These are phyloP conservation scores for Ficedula albicollis DNA, from an alignment of 2,797 vertebrate genomes.

Conservation along the genomic window DNA sequence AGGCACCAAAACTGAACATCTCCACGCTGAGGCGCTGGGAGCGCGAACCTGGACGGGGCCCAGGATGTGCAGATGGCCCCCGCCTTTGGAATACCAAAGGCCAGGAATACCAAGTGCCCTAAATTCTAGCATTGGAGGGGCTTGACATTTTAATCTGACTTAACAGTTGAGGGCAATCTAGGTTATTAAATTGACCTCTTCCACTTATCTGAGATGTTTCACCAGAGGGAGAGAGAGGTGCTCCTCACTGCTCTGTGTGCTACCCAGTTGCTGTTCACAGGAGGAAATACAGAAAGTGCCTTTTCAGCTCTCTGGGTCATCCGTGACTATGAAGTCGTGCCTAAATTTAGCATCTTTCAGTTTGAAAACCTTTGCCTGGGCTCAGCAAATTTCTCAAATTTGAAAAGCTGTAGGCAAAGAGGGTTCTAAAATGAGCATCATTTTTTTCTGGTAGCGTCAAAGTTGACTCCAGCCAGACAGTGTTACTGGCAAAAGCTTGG, in stretches of 20 bases:
- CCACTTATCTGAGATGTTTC: conserved; percentile 62
- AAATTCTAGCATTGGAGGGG: conserved; percentile 15
- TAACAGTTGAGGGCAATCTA: conserved; percentile 63
- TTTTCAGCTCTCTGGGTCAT: neutral
- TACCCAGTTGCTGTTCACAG: neutral
- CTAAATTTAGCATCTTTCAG: neutral
- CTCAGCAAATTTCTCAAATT: neutral
- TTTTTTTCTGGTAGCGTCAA: neutral
- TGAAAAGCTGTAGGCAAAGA: neutral
- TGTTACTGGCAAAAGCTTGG: neutral
- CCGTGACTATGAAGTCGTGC: neutral
- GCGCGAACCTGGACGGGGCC: neutral
- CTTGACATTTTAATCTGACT: conserved; percentile 54
- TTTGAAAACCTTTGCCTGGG: neutral
- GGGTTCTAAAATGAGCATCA: neutral
- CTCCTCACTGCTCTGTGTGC: conserved; percentile 23
- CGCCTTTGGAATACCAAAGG: neutral
- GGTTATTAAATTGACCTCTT: conserved; percentile 73
- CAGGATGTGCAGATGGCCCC: conserved; percentile 34
- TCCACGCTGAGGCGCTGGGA: neutral
- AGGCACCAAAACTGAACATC: neutral
- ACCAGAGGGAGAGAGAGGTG: neutral
- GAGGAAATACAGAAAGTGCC: neutral
- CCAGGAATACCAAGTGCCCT: neutral
- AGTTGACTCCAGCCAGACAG: neutral